A percentile compares a stretch with the other conserved stretches of the same genome.
Conservation (phyloP, 2,888 invertebrate species). For the Pristionchus mayeri region DNA sequence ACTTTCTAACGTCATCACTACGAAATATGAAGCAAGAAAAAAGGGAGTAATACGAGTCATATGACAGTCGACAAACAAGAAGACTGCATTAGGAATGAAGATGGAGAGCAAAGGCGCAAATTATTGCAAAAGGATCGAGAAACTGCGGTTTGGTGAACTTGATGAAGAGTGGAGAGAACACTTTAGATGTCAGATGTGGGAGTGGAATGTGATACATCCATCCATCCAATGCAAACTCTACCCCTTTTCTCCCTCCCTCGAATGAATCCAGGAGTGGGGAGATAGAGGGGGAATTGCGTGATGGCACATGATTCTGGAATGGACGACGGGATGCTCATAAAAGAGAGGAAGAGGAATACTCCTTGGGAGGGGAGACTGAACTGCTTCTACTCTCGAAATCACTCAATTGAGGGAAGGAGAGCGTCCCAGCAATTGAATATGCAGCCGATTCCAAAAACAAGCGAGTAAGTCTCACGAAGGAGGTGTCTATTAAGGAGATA, state of each 20-base stretch:
- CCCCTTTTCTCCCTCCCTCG: neutral
- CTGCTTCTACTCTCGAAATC: constrained; percentile 12
- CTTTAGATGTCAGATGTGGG: constrained; percentile 20
- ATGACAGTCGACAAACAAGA: constrained; percentile 34
- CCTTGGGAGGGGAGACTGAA: neutral
- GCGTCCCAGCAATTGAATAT: neutral
- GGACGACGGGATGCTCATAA: neutral
- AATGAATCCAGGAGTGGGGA: constrained; percentile 29
- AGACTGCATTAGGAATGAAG: constrained; percentile 12
- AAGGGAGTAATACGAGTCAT: constrained; percentile 23
- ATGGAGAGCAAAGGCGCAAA: neutral
- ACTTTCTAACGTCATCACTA: neutral
- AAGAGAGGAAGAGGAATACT: neutral
- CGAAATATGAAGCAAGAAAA: constrained; percentile 6
- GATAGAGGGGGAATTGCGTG: constrained; percentile 33
- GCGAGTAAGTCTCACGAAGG: constrained; percentile 9
- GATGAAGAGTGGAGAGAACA: neutral
- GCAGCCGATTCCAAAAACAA: constrained; percentile 24
- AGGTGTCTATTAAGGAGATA: constrained; percentile 38
- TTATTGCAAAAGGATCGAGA: neutral
- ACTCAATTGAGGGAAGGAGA: constrained; percentile 12
- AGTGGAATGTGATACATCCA: constrained; percentile 37
- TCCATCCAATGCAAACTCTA: constrained; percentile 37
- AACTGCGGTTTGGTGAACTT: neutral
- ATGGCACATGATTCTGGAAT: neutral